Base-by-base conservation (phyloP, 92 coral and sea anemone species). In the Zoanthus gigantus region DNA sequence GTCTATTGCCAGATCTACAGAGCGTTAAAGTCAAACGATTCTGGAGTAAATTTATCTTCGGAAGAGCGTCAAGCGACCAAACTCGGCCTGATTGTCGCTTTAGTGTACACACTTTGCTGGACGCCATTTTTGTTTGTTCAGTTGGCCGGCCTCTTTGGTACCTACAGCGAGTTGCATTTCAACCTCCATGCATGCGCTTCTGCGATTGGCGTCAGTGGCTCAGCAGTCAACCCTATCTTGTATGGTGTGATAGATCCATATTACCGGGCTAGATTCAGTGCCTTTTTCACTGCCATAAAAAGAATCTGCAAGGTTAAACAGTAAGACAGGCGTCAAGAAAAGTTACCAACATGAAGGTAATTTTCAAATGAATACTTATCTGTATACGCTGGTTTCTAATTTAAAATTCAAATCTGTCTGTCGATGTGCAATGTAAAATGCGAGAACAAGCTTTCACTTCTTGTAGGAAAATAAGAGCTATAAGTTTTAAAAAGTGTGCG, bases 161-260 rank as follows among this genome's bases (percentile, higher is more conserved):
- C 79, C 31, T 96, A 94, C 93, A 79, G 98, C 3, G 98, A 96
- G 88, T 80, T 96, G 4, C 92, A 94, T 54, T 96, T 96, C 90
- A 96, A 96, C 88, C 93, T 94, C 0, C 98, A 96, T 80, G 98
- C 95, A n/a, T 94, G 96, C 77, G 91, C 98, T 4, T 96, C 98
- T 31, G 95, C 84, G n/a, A 88, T 96, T 14, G 98, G 98, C n/a
- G 98, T 96, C 71, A 83, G 93, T 75, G 98, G 94, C 42, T 96
- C 98, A 5, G 98, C 98, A 0, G 86, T 90, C 47, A 96, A 93
- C 61, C 98, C 98, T 0, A 73, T 92, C 13, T 54, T 96, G 77
- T 96, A 94, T 72, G 95, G 91, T 3, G 9, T 92, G 86, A 91
- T 96, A 95, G 93, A 94, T 72, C 93, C 93, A 3, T 94, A 96